Base-by-base conservation (phyloP, 2,113 vertebrate species). In the Pachycephala philippinensis region DNA sequence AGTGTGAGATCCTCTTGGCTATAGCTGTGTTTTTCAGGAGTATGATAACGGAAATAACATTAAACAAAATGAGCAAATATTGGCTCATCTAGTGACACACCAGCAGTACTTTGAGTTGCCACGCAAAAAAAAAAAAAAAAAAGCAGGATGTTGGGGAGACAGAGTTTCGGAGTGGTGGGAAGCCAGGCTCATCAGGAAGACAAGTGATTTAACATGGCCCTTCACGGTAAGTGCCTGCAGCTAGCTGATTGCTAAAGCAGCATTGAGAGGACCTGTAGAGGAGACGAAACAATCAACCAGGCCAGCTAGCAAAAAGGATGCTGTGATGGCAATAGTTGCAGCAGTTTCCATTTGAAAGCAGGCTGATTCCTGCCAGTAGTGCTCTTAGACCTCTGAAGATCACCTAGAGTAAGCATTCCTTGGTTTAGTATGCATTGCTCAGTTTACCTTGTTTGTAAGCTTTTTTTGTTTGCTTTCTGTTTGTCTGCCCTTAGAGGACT, bases 231-330 rank as follows among this genome's bases (percentile, higher is more conserved):
- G 52, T 37, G 89, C 80, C 64, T 91, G 69, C 91, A 50, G 72
- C 50, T 78, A 63, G 39, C 79, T 97, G 94, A 95, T 96, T 76
- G 54, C 88, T 92, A 80, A 92, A 92, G 80, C 93, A 87, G 91
- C 44, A 2, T 13, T 35, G 80, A 96, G 63, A 82, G 70, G n/a
- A 47, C 49, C 92, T 86, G 82, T 50, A 49, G 54, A 65, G 50
- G 64, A 84, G 91, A 70, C 81, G 54, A 87, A 64, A 81, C 50
- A 63, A 60, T 47, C 83, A 82, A 7, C 33, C 49, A 40, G 65
- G 35, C 78, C 52, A 89, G 52, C 64, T 42, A 84, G 87, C 44
- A 49, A 47, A 76, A 69, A 70, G 10, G 53, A 44, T 78, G 64
- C 88, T 80, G 39, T 45, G 26, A 70, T 44, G 75, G 89, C 59